Conservation (phyloP, 2,113 vertebrate genomes). For the Melospiza georgiana region DNA sequence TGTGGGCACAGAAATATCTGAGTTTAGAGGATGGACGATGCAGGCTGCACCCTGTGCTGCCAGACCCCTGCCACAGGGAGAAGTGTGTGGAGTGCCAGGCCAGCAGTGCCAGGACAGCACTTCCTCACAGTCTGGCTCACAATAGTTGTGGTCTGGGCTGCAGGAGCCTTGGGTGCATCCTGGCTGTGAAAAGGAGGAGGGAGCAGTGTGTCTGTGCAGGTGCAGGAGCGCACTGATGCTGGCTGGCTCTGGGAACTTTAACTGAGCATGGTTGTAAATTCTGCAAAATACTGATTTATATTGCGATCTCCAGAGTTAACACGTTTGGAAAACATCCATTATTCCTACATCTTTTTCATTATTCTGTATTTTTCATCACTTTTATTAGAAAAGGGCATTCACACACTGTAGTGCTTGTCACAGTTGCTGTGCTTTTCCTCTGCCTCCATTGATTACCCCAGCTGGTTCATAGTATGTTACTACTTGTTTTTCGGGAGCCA, state of each 20-base stretch:
- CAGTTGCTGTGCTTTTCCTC: background rate
- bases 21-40: background rate
- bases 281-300: background rate
- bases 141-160: background rate
- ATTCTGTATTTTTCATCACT: background rate
- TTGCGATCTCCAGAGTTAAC: background rate
- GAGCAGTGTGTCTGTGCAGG: background rate
- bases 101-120: rapidly evolving
- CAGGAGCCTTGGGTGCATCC: background rate
- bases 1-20: background rate
- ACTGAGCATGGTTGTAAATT: background rate
- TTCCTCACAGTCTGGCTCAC: background rate
- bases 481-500: background rate
- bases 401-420: background rate
- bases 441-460: background rate
- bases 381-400: background rate
- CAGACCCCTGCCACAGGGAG: background rate
- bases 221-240: rapidly evolving
- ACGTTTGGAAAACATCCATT: background rate
- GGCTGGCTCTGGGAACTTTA: background rate
- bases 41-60: background rate
- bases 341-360: background rate
- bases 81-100: background rate
- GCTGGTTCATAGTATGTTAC: background rate
- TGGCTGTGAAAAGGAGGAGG: background rate